A percentile compares a stretch with the other conserved stretches of the same genome.
phyloP scores from a whole-genome alignment of 2,888 invertebrate genomes.

The Cephus nigrinus region DNA sequence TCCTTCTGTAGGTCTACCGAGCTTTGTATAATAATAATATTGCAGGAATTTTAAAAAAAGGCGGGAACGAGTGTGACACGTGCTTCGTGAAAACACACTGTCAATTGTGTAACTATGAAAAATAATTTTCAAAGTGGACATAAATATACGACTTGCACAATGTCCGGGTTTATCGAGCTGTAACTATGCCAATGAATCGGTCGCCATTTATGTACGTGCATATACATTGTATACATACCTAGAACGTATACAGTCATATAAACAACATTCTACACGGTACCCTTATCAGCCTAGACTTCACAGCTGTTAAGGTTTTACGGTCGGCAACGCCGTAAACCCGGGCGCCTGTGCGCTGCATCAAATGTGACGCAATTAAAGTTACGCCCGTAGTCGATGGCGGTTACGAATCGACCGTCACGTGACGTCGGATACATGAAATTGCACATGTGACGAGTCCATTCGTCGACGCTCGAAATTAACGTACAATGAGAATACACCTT shows the following conservation, averaged over 20 bases:
- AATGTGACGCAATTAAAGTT: conserved; percentile 46
- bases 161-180: background rate
- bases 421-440: background rate
- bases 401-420: background rate
- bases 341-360: conserved; percentile 39
- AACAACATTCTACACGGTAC: conserved; percentile 34
- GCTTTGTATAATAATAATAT: no score
- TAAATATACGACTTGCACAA: background rate
- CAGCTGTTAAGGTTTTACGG: conserved; percentile 50
- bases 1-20: background rate
- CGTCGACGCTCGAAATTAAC: background rate
- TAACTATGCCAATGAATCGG: conserved; percentile 2
- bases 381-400: conserved; percentile 6
- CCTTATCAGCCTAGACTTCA: conserved; percentile 52
- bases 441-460: background rate
- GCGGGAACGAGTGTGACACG: background rate
- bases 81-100: background rate
- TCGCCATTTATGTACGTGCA: background rate
- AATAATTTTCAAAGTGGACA: background rate
- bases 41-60: background rate
- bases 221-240: background rate
- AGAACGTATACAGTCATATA: conserved; percentile 31
- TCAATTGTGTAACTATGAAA: background rate
- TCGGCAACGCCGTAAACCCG: conserved; percentile 18
- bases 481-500: no score